Percentiles rank a stretch among this genome's conserved stretches.
Conservation (phyloP, 2,113 vertebrate genomes). For the Furnarius figulus region DNA sequence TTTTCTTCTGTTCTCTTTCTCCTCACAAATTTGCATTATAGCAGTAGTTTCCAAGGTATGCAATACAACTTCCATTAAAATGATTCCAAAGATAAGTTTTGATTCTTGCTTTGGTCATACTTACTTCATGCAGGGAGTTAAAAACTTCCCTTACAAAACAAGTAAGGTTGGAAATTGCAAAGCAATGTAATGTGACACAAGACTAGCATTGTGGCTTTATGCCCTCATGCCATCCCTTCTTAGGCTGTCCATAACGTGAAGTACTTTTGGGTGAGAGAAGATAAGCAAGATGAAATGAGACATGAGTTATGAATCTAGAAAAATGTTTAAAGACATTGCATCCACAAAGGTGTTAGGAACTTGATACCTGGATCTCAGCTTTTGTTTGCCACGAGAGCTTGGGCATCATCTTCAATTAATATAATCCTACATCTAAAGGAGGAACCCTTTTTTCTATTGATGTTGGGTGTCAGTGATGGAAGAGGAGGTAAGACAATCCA, state of each 20-base stretch:
- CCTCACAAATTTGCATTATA: not conserved
- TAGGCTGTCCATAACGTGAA: not conserved
- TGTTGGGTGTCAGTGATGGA: constrained; percentile 3
- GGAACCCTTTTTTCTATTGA: not conserved
- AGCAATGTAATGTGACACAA: not conserved
- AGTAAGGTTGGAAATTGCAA: not conserved
- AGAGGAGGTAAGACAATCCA: not conserved
- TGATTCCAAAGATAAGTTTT: not conserved
- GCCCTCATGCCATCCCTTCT: not conserved
- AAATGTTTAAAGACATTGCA: not conserved
- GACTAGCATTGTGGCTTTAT: not conserved
- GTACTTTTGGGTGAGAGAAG: not conserved
- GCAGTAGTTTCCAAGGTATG: not conserved
- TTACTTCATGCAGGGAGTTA: not conserved
- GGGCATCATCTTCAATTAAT: not conserved
- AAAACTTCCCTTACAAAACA: not conserved
- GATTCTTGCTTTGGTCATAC: not conserved
- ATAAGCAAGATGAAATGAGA: no score
- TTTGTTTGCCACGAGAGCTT: not conserved
- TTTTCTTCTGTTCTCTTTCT: not conserved
- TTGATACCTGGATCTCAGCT: not conserved
- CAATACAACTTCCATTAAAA: not conserved
- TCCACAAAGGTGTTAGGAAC: constrained; percentile 1
- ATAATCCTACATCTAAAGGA: not conserved
- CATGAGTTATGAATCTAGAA: not conserved